Evolutionary conservation across 1,140 invertebrate genomes (phyloP), one percentile per base, ranked within the genome.

Genomic region (Wasmannia auropunctata): DNA sequence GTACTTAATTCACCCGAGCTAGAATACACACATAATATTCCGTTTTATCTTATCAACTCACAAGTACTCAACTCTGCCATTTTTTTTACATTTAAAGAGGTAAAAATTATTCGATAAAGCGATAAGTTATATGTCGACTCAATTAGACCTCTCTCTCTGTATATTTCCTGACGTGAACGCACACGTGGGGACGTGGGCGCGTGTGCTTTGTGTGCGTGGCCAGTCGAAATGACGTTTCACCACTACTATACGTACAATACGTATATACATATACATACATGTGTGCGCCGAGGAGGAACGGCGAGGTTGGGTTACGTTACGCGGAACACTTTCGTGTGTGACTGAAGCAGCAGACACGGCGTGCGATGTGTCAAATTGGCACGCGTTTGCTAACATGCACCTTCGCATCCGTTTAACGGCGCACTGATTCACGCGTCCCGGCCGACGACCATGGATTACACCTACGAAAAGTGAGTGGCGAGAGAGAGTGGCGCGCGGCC

Each of bases 351-450:
- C 58, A 34, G 11, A 25, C 31, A 72, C n/a, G 7, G 16, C 25
- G 22, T 85, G 70, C 79, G 80, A 91, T 93, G 88, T 93, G 92
- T 93, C 92, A 92, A 90, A 72, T 86, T 92, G 87, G 92, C 90
- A 89, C 79, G 77, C 77, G 85, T 91, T 91, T 88, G 56, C 58
- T 88, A 86, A 89, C 43, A 81, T 88, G 83, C 7, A n/a, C 22
- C 10, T 86, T 88, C 79, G 54, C 77, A 70, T 83, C 67, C 84
- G 77, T 80, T 56, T 88, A 88, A 87, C 34, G 31, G 40, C 49
- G 54, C 14, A 85, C 25, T 89, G 51, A 89, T 79, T 51, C 34
- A 75, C 88, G 81, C 34, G 31, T 65, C 16, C 72, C 16, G 31
- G 69, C 37, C n/a, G 54, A 84, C n/a, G 54, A 84, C 16, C 49